phyloP scores from a whole-genome alignment of 2,113 vertebrate genomes.

The Chaetodon auriga region DNA sequence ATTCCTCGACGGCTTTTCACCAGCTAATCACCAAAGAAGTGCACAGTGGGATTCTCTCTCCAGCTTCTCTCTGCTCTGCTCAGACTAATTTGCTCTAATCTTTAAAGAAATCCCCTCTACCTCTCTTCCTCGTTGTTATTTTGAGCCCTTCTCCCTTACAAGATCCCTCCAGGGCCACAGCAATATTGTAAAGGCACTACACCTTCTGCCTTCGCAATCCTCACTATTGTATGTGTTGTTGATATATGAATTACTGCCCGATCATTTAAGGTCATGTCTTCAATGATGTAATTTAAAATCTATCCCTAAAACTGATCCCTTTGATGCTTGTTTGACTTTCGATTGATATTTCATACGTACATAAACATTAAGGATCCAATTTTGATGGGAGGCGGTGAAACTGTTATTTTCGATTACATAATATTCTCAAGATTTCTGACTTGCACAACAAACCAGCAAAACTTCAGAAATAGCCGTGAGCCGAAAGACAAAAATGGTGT shows the following conservation, averaged over 20 bases:
- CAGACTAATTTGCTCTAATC: conserved; percentile 61
- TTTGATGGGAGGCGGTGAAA: neutral
- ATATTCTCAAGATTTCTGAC: neutral
- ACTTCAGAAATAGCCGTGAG: no score
- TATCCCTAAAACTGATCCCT: neutral
- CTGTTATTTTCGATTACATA: neutral
- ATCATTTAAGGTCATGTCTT: neutral
- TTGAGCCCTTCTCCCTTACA: conserved; percentile 18
- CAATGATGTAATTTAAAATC: neutral
- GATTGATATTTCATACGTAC: neutral
- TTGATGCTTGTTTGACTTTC: no score
- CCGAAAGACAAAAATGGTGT: neutral
- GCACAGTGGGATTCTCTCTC: conserved; percentile 37
- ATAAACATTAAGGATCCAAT: neutral
- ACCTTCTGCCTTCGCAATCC: neutral
- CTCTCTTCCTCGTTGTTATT: conserved; percentile 43
- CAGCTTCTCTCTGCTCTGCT: conserved; percentile 39
- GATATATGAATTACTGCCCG: neutral
- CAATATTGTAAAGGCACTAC: neutral
- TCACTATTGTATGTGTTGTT: neutral
- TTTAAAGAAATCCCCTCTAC: conserved; percentile 57
- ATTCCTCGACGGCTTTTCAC: conserved; percentile 42
- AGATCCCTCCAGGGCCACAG: conserved; percentile 10
- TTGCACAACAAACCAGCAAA: neutral
- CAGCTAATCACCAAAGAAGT: conserved; percentile 50